Percentiles rank a stretch among this genome's conserved stretches.
These are phyloP conservation scores for Triplophysa tibetana DNA, from an alignment of 2,113 vertebrate species.

Conservation along the genomic window DNA sequence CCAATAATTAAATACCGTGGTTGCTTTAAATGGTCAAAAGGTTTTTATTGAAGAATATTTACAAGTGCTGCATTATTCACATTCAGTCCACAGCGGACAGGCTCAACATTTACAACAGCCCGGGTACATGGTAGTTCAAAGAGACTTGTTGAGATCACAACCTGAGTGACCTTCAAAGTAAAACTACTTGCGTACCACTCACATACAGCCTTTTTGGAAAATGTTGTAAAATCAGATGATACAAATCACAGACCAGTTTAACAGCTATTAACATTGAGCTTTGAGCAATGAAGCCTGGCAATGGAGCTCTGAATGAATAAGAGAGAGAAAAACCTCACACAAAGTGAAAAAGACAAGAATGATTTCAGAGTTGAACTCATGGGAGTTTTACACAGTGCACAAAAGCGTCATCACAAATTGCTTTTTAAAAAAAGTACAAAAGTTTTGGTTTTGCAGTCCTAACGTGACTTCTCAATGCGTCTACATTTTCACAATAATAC, in stretches of 20 bases:
- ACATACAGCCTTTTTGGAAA: background rate
- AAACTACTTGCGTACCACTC: conserved; percentile 4
- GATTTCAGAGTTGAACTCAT: background rate
- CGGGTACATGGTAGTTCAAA: conserved; percentile 23
- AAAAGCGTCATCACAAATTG: background rate
- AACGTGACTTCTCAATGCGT: conserved; percentile 22
- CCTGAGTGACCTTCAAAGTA: conserved; percentile 17
- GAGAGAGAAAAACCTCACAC: background rate
- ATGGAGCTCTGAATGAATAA: conserved; percentile 1
- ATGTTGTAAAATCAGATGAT: background rate
- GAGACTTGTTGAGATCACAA: conserved; percentile 16
- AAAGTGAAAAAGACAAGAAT: conserved; percentile 13
- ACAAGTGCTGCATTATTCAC: conserved; percentile 58
- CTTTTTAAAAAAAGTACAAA: conserved; percentile 16
- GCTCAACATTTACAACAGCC: conserved; percentile 45
- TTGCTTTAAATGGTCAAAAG: conserved; percentile 60
- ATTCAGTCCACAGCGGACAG: conserved; percentile 53
- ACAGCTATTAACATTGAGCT: background rate
- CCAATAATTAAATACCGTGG: background rate
- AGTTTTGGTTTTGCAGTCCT: conserved; percentile 11
- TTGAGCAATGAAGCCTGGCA: background rate
- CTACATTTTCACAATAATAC: background rate
- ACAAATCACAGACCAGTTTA: conserved; percentile 13
- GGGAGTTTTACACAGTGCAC: background rate
- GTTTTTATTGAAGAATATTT: conserved; percentile 74